phyloP scores from a whole-genome alignment of 2,888 invertebrate species.

The Agrotis exclamationis region DNA sequence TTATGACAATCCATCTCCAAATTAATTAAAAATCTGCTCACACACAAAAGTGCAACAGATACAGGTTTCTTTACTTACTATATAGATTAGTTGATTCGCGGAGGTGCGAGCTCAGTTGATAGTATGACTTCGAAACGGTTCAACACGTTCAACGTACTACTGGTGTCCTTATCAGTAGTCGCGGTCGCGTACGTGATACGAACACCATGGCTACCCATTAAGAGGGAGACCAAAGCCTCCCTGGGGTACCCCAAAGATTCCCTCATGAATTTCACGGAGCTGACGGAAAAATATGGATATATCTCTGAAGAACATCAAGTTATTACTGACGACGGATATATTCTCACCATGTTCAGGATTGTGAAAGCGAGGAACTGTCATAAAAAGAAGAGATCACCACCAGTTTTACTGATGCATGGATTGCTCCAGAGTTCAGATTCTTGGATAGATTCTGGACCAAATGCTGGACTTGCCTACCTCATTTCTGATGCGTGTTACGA shows the following conservation, averaged over 20 bases:
- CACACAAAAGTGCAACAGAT: slow-evolving; percentile 11
- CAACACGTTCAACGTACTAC: slow-evolving; percentile 67
- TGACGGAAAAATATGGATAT: slow-evolving; percentile 73
- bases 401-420: slow-evolving; percentile 83
- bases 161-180: slow-evolving; percentile 53
- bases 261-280: slow-evolving; percentile 75
- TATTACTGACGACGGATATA: slow-evolving; percentile 80
- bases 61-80: slow-evolving; percentile 12
- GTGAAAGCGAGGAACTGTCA: slow-evolving; percentile 69
- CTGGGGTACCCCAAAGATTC: slow-evolving; percentile 71
- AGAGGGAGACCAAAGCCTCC: slow-evolving; percentile 64
- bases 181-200: slow-evolving; percentile 61
- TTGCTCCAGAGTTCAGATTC: slow-evolving; percentile 79
- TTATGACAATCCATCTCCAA: background rate
- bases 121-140: slow-evolving; percentile 72
- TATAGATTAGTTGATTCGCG: slow-evolving; percentile 29
- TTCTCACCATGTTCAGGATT: slow-evolving; percentile 77
- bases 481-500: slow-evolving; percentile 68
- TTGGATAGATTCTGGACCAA: slow-evolving; percentile 80
- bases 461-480: slow-evolving; percentile 71
- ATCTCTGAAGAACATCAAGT: slow-evolving; percentile 76
- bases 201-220: slow-evolving; percentile 62
- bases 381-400: slow-evolving; percentile 63
- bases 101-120: slow-evolving; percentile 64
- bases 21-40: background rate